Evolutionary conservation across 2,888 invertebrate genomes (phyloP).

Genomic region (Mimachlamys varia): DNA sequence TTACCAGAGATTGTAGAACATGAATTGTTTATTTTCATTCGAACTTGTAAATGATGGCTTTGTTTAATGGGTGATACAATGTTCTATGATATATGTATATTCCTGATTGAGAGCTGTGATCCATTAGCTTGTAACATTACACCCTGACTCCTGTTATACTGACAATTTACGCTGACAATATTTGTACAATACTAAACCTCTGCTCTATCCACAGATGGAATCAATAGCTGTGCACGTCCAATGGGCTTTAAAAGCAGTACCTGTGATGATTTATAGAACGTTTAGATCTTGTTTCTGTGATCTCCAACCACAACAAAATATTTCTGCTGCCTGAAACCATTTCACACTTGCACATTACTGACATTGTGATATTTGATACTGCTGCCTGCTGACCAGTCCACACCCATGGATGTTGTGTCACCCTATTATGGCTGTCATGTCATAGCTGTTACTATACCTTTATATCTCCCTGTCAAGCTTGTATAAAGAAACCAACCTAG

Average conservation of each 20-base stretch:
- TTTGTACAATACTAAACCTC: background rate
- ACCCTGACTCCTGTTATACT: background rate
- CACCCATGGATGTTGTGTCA: too few relatives aligned
- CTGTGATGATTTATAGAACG: background rate
- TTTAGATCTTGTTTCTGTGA: background rate
- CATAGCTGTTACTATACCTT: too few relatives aligned
- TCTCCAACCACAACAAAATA: background rate
- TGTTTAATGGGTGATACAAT: background rate
- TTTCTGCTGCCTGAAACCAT: background rate
- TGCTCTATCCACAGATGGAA: background rate
- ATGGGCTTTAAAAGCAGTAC: background rate
- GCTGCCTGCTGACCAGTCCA: too few relatives aligned
- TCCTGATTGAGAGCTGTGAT: background rate
- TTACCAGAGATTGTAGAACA: background rate
- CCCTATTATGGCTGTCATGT: too few relatives aligned
- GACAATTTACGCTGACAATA: slow-evolving; percentile 1
- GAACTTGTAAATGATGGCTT: background rate
- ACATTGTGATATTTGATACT: too few relatives aligned
- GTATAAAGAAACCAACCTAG: too few relatives aligned
- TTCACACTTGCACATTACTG: too few relatives aligned
- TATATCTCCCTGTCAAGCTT: too few relatives aligned
- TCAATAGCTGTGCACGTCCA: background rate
- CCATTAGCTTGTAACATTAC: background rate
- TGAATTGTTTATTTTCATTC: background rate
- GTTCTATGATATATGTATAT: background rate